Conservation (phyloP, 2,888 invertebrate species). For the Torymus texanus region DNA sequence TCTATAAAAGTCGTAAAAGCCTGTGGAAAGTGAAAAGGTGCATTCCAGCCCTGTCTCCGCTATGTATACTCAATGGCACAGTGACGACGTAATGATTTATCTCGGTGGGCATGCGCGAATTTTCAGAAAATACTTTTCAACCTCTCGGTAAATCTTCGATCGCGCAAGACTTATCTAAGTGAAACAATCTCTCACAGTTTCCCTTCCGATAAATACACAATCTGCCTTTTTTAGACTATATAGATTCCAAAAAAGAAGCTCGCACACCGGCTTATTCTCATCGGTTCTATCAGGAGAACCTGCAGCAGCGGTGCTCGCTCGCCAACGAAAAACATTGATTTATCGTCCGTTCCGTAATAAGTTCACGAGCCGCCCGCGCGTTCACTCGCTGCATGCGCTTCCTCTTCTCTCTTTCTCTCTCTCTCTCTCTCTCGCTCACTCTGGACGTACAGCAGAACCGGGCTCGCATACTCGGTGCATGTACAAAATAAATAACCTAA, state of each 20-base stretch:
- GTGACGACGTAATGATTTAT: constrained; percentile 24
- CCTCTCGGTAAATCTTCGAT: neutral
- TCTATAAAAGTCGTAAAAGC: constrained; percentile 26
- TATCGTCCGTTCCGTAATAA: constrained; percentile 48
- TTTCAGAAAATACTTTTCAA: constrained; percentile 13
- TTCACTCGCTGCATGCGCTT: constrained; percentile 4
- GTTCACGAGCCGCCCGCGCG: constrained; percentile 30
- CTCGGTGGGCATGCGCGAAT: neutral
- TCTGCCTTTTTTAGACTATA: neutral
- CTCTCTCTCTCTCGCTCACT: too few relatives aligned
- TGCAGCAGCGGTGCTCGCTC: constrained; percentile 4
- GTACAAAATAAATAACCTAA: constrained; percentile 54
- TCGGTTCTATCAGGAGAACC: neutral
- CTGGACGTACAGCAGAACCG: constrained; percentile 19
- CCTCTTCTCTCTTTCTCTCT: constrained; percentile 20
- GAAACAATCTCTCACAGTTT: constrained; percentile 30
- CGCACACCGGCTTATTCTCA: too few relatives aligned
- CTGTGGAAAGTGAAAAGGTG: constrained; percentile 37
- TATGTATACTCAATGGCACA: too few relatives aligned
- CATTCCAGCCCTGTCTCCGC: constrained; percentile 24
- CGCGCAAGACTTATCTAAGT: constrained; percentile 22
- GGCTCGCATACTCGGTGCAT: constrained; percentile 17
- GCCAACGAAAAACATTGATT: constrained; percentile 47
- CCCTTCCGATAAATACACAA: constrained; percentile 23
- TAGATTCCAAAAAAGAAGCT: constrained; percentile 7